Base-by-base conservation (phyloP, 2,797 vertebrate genomes). In the Clarias fuscus region DNA sequence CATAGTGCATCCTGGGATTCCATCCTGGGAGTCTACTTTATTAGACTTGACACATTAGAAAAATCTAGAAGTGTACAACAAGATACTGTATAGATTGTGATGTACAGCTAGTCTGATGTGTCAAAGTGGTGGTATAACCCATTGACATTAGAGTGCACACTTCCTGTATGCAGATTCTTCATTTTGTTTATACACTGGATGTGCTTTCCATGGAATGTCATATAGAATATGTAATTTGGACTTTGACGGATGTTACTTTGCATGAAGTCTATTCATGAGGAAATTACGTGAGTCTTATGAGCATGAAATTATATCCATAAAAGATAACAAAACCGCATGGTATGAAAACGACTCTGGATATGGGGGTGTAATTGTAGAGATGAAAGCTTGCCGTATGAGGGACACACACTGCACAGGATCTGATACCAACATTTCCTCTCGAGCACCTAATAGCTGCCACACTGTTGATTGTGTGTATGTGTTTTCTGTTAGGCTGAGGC, bases 381-480 rank as follows among this genome's bases (percentile, higher is more conserved):
- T 81, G 61, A 81, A 65, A 81, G 61, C 59, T 43, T 62, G 59
- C 2, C 27, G 22, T 43, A 65, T 81, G 30, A 67, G 48, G 40
- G 76, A 81, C 33, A 62, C 56, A 43, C 18, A 61, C 5, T 40
- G 79, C 33, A 43, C 33, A 43, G 24, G 33, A 79, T 78, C 33
- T 80, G 65, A 71, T 82, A 67, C 62, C 65, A 30, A 53, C 15
- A 8, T 27, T 65, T 65, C 61, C 40, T 81, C 22, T 48, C 48
- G 62, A 30, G 79, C 61, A 65, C 14, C 62, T 65, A 81, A 65
- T 27, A 62, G 7, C 79, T 48, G 79, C 43, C 37, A 64, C 40
- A 14, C 64, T 82, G 64, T 22, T 81, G 76, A 65, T 8, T 84
- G 67, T 59, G 61, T 24, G 37, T 85, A 73, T 79, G 80, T 73